Percentiles rank a stretch among this genome's conserved stretches.
These are phyloP conservation scores for Theristus sp. DNA, from an alignment of 2,888 invertebrate genomes.

Conservation along the genomic window DNA sequence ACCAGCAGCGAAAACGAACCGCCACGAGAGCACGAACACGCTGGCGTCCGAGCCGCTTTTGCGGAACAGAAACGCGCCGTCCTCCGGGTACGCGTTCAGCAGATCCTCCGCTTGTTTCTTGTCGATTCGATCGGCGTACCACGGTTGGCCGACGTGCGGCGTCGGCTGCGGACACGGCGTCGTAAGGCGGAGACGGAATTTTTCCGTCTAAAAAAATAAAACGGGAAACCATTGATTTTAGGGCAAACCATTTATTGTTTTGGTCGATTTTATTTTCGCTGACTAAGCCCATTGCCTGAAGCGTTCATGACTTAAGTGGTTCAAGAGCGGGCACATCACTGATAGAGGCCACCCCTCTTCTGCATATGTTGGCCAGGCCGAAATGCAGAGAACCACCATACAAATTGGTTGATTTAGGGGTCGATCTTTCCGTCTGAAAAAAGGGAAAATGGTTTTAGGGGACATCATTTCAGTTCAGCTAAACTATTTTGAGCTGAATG, in stretches of 20 bases:
- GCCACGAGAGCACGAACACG: constrained; percentile 82
- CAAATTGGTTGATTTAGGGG: too few relatives aligned
- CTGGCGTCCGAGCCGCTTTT: constrained; percentile 67
- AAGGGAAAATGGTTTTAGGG: too few relatives aligned
- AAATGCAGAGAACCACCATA: too few relatives aligned
- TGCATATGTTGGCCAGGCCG: too few relatives aligned
- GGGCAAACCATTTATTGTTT: neutral
- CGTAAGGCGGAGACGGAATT: constrained; percentile 16
- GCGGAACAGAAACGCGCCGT: constrained; percentile 83
- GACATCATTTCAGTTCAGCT: too few relatives aligned
- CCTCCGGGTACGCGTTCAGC: constrained; percentile 57
- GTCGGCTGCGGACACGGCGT: constrained; percentile 27
- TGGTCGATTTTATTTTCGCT: neutral
- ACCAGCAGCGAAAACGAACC: constrained; percentile 36
- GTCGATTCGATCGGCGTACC: constrained; percentile 7
- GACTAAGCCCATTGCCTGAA: constrained; percentile 5
- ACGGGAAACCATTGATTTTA: neutral
- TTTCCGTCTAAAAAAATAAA: constrained; percentile 12
- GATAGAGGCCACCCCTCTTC: too few relatives aligned
- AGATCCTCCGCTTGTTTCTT: constrained; percentile 40
- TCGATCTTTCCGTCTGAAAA: too few relatives aligned
- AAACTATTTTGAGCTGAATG: too few relatives aligned
- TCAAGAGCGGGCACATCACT: too few relatives aligned
- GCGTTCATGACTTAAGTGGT: constrained; percentile 10
- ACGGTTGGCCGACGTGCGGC: constrained; percentile 23